Conservation (phyloP, 2,888 invertebrate species). For the Caenorhabditis uteleia region DNA sequence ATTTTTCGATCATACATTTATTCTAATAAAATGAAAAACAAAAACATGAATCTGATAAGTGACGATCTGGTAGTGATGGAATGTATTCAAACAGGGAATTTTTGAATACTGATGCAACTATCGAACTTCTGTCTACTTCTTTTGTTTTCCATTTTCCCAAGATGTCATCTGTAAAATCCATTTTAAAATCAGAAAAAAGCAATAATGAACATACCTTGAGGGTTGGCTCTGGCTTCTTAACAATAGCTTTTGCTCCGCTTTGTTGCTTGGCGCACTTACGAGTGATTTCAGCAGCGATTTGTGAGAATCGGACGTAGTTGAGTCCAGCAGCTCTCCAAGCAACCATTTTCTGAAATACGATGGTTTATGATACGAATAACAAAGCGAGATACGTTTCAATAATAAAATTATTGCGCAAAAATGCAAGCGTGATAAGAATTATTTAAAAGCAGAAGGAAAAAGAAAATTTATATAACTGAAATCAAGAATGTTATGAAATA, state of each 20-base stretch:
- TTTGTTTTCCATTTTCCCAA: slow-evolving; percentile 81
- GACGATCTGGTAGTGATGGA: slow-evolving; percentile 18
- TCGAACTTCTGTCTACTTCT: slow-evolving; percentile 20
- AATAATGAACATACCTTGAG: slow-evolving; percentile 67
- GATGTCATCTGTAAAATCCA: slow-evolving; percentile 79
- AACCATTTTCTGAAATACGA: slow-evolving; percentile 53
- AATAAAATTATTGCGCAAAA: slow-evolving; percentile 1
- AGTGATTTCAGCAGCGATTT: slow-evolving; percentile 82
- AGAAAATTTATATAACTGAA: not conserved
- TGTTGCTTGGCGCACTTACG: slow-evolving; percentile 80
- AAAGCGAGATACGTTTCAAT: not conserved
- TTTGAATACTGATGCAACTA: slow-evolving; percentile 10
- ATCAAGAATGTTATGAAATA: not conserved
- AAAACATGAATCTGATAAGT: slow-evolving; percentile 1
- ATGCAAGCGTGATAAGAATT: not conserved
- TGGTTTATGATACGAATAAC: not conserved
- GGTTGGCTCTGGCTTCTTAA: slow-evolving; percentile 71
- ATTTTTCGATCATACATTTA: no score
- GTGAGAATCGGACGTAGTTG: slow-evolving; percentile 95
- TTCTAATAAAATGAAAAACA: slow-evolving; percentile 4
- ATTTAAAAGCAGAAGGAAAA: not conserved
- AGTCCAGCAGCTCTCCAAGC: slow-evolving; percentile 62
- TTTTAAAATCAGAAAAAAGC: not conserved
- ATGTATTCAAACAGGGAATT: slow-evolving; percentile 21
- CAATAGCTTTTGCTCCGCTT: slow-evolving; percentile 20